phyloP scores from a whole-genome alignment of 92 coral and sea anemone genomes.

The Paramuricea clavata region DNA sequence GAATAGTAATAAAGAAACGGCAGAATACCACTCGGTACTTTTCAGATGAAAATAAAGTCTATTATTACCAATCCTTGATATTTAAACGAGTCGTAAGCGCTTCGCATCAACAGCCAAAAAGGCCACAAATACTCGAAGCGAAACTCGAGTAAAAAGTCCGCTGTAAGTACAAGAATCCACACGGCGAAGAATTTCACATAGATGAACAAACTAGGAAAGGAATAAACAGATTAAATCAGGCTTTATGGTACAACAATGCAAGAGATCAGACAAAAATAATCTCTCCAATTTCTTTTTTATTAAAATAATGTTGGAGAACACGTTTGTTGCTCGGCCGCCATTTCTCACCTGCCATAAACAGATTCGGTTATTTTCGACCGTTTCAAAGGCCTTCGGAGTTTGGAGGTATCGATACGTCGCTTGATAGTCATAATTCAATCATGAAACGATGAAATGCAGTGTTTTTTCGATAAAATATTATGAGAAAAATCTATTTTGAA shows the following conservation, averaged over 20 bases:
- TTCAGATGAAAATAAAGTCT: conserved; percentile 10
- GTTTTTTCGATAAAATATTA: conserved; percentile 31
- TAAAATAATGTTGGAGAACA: conserved; percentile 32
- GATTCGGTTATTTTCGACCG: conserved; percentile 99
- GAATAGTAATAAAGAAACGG: neutral
- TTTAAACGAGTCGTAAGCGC: conserved; percentile 99
- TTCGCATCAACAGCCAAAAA: conserved; percentile 96
- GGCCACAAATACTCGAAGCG: conserved; percentile 99
- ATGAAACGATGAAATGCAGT: conserved; percentile 56
- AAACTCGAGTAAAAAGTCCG: conserved; percentile 98
- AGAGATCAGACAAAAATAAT: neutral
- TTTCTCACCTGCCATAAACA: conserved; percentile 96
- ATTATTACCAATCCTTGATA: conserved; percentile 96
- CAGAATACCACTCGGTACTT: conserved; percentile 10
- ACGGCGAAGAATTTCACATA: conserved; percentile 97
- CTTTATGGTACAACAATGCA: conserved; percentile 16
- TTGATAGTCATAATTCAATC: conserved; percentile 79
- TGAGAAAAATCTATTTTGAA: neutral
- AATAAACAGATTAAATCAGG: conserved; percentile 45
- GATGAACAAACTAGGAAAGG: conserved; percentile 86
- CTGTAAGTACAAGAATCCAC: conserved; percentile 96
- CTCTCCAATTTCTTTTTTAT: neutral
- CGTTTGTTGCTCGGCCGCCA: conserved; percentile 29
- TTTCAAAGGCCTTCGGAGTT: conserved; percentile 93
- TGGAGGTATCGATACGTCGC: conserved; percentile 98